A percentile compares a stretch with the other conserved stretches of the same genome.
These are phyloP conservation scores for Pontoporia blainvillei DNA, from an alignment of 2,113 vertebrate species.

Conservation along the genomic window DNA sequence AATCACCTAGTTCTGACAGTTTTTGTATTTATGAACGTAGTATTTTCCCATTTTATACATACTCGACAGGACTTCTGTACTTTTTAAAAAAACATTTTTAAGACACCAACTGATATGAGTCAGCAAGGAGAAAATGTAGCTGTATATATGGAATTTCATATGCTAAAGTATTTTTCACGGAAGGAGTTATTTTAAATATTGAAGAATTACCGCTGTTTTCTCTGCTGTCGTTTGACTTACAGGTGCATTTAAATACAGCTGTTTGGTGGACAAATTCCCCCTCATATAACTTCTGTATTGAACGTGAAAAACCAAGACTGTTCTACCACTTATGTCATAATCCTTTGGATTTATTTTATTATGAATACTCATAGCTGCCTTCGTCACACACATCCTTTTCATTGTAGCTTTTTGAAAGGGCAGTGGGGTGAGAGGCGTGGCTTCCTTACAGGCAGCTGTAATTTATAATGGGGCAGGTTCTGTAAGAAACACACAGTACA, in stretches of 20 bases:
- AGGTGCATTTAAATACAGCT: neutral
- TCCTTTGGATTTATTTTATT: neutral
- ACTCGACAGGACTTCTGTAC: neutral
- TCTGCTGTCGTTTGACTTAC: neutral
- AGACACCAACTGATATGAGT: neutral
- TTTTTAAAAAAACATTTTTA: neutral
- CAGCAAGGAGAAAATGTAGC: neutral
- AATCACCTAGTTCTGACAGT: neutral
- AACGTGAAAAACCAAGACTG: neutral
- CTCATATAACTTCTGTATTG: neutral
- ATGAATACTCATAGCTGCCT: neutral
- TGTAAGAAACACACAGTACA: neutral
- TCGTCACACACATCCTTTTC: neutral
- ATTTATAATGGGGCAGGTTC: neutral
- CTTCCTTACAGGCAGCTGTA: neutral
- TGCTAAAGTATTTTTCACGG: constrained; percentile 20
- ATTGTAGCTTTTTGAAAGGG: neutral
- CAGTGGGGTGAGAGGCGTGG: neutral
- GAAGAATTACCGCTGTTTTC: neutral
- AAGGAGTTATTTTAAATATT: neutral
- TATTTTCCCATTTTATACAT: neutral
- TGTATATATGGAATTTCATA: neutral
- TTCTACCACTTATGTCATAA: neutral
- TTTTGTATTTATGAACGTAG: neutral
- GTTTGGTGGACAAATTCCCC: neutral